Conservation (phyloP, 2,797 vertebrate species). For the Gobionotothen gibberifrons region DNA sequence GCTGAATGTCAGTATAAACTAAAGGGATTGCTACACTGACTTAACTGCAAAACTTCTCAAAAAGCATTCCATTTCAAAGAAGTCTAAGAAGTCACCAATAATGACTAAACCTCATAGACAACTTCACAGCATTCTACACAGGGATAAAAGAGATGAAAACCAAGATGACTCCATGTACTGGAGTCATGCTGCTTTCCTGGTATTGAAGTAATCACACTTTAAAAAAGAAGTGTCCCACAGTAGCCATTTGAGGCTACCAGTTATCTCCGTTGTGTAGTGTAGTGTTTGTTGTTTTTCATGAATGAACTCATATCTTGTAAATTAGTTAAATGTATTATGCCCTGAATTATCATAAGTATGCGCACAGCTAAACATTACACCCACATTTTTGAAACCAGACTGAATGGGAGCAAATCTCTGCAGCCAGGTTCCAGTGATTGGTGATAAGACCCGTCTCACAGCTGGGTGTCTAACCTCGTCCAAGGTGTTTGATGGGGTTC, state of each 20-base stretch:
- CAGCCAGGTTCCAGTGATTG: constrained; percentile 9
- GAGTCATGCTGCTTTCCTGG: not conserved
- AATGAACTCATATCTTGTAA: not conserved
- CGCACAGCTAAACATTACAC: not conserved
- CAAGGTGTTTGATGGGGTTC: constrained; percentile 26
- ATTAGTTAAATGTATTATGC: not conserved
- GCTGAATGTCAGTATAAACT: constrained; percentile 13
- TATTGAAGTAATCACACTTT: not conserved
- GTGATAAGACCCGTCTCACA: constrained; percentile 1
- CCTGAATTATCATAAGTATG: not conserved
- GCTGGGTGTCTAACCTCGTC: not conserved
- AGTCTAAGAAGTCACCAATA: not conserved
- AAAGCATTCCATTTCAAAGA: not conserved
- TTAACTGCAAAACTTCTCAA: constrained; percentile 6
- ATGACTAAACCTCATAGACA: not conserved
- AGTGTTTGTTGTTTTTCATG: not conserved
- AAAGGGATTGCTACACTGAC: constrained; percentile 17
- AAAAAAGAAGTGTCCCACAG: not conserved
- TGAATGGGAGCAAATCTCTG: not conserved
- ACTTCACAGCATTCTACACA: not conserved
- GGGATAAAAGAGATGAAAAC: not conserved
- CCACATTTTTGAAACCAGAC: not conserved
- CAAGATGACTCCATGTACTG: not conserved
- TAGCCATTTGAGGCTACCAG: not conserved
- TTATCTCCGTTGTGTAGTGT: not conserved